Evolutionary conservation across 1,140 invertebrate genomes (phyloP), one percentile per base, ranked within the genome.

Genomic region (Neodiprion lecontei): DNA sequence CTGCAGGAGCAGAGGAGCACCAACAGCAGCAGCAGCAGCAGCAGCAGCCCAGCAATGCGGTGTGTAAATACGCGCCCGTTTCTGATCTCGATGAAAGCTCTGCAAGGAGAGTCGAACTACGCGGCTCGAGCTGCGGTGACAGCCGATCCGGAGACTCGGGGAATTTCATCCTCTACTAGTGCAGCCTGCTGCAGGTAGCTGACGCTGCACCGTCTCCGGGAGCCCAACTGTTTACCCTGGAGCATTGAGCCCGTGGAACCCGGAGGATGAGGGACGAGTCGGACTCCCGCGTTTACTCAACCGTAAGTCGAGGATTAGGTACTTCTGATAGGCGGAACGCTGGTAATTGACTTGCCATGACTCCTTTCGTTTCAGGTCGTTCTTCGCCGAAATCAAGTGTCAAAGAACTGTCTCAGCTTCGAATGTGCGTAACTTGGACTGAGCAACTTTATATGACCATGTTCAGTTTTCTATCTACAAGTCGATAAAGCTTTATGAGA

Each of bases 11-110:
- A 40, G 28, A 40, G 28, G 28, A 40, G 28, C 28, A 40, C 2
- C 28, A 40, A 21, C 17, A 21, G 5, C 28, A 40, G 28, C 28
- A 40, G 5, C 28, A 40, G 28, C 28, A 40, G 28, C 28, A 40
- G 28, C 53, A 61, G 11, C n/a, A 17, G 67, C 76, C 77, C 70
- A 77, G 77, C 76, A 78, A 80, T 77, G 77, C 79, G 76, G 74
- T 85, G 78, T 76, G 80, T 84, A 84, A 85, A 85, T 82, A 84
- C 77, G 17, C 67, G 21, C 17, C 67, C 53, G 53, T 61, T 61
- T 61, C 53, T 9, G 53, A 61, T 14, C 53, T 17, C 53, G 53
- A 61, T 14, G 53, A 61, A 61, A 17, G 53, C 53, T 61, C 53
- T 17, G 53, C 28, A 40, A 2, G 28, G 28, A 40, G 28, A 40